These are phyloP conservation scores for Berghia stephanieae DNA, from an alignment of 1,140 invertebrate species.

Conservation along the genomic window DNA sequence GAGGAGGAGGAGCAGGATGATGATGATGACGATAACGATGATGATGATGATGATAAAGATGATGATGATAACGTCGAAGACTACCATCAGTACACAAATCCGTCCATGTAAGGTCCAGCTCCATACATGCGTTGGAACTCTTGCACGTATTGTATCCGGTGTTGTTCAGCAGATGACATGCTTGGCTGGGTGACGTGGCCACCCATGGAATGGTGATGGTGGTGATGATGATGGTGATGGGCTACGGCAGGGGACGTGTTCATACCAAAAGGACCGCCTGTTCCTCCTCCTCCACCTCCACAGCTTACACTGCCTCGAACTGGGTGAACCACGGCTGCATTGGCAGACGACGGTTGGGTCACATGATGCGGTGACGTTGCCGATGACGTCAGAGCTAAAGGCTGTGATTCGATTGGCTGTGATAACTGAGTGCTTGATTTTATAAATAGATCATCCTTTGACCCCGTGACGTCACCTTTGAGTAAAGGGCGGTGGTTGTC, in stretches of 20 bases:
- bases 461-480: conserved; percentile 44
- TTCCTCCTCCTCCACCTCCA: neutral
- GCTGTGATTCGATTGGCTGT: conserved; percentile 37
- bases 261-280: neutral
- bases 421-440: conserved; percentile 36
- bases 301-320: neutral
- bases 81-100: conserved; percentile 43
- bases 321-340: too few species aligned
- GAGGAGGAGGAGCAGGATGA: too few species aligned
- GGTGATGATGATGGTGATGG: conserved; percentile 21
- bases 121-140: conserved; percentile 59
- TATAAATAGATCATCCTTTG: conserved; percentile 40
- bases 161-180: conserved; percentile 49
- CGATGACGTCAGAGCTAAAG: conserved; percentile 38
- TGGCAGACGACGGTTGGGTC: too few species aligned
- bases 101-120: conserved; percentile 59
- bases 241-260: conserved; percentile 17
- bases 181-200: conserved; percentile 5
- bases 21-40: neutral
- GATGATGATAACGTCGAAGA: neutral
- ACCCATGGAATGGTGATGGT: conserved; percentile 17
- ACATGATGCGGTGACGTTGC: too few species aligned
- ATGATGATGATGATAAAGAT: neutral
- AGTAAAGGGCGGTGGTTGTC: conserved; percentile 62
- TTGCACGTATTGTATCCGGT: conserved; percentile 58